A percentile compares a stretch with the other conserved stretches of the same genome.
phyloP scores from a whole-genome alignment of 1,140 invertebrate genomes.

The Acyrthosiphon pisum region DNA sequence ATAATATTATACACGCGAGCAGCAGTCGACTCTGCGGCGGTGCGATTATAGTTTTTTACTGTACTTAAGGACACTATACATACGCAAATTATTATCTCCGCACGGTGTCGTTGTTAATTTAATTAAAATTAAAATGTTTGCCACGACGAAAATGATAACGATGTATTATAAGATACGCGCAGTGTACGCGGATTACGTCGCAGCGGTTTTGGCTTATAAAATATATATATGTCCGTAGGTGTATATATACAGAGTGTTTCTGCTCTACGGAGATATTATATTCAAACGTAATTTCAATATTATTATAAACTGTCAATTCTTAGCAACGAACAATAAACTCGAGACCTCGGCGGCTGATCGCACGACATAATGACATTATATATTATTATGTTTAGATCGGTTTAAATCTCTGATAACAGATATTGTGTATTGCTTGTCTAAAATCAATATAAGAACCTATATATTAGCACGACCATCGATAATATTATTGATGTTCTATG shows the following conservation, averaged over 20 bases:
- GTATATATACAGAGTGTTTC: background rate
- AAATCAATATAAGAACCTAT: no score
- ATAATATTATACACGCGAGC: background rate
- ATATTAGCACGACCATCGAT: no score
- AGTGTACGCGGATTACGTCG: background rate
- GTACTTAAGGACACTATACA: background rate
- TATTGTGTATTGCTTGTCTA: no score
- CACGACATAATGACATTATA: background rate
- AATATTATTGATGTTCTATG: no score
- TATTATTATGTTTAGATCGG: no score
- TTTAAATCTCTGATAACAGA: no score
- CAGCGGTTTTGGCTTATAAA: background rate
- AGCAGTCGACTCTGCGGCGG: background rate
- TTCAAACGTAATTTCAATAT: background rate
- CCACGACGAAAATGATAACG: background rate
- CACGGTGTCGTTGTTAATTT: background rate
- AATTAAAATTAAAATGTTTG: constrained; percentile 6
- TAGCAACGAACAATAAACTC: background rate
- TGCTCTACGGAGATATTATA: background rate
- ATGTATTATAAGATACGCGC: background rate
- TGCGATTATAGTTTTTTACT: background rate
- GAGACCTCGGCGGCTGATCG: background rate
- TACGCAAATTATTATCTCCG: background rate
- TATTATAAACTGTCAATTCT: background rate
- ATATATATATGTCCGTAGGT: background rate